Evolutionary conservation across 2,888 invertebrate species (phyloP), one percentile per base, ranked within the genome.

Genomic region (Calameuta idolon): DNA sequence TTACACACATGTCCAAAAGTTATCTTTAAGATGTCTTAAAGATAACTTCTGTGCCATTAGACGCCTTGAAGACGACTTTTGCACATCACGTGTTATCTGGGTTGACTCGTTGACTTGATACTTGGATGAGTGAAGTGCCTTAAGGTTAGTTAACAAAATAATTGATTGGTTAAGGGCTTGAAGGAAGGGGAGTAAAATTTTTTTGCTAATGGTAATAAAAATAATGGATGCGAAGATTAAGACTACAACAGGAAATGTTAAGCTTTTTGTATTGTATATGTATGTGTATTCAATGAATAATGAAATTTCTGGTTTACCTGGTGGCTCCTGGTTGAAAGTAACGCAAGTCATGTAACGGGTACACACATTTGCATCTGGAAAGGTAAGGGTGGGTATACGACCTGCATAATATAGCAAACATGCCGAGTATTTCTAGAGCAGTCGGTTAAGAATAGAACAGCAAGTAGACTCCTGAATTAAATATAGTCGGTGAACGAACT

Each of bases 401-500:
- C 34, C 31, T 34, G 31, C 71, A 34, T 71, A 34, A 71, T 71
- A 71, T 71, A 71, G 31, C 75, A 68, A 37, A 75, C 40, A 34
- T 35, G 69, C 34, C 81, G 84, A 83, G 84, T 90, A 90, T 90
- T 90, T 90, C 89, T 87, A 89, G 89, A 90, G 84, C 87, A 87
- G 85, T 77, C 84, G 84, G 87, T 84, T 86, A 89, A 90, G 88
- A 90, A 90, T 90, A 90, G 90, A 87, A 81, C 84, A 82, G 82
- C 84, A 83, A 87, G 87, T 86, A 87, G 89, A 89, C 87, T 88
- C 84, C 81, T 89, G 89, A 88, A 89, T 90, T 89, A 89, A 88
- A 87, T 87, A 89, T 89, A 88, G 84, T 78, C 85, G 88, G 87
- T 87, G 88, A 89, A 89, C 83, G 89, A 89, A 89, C 89, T 86